Percentiles rank a stretch among this genome's conserved stretches.
These are phyloP conservation scores for Equus przewalskii DNA, from an alignment of 2,113 vertebrate species.

Conservation along the genomic window DNA sequence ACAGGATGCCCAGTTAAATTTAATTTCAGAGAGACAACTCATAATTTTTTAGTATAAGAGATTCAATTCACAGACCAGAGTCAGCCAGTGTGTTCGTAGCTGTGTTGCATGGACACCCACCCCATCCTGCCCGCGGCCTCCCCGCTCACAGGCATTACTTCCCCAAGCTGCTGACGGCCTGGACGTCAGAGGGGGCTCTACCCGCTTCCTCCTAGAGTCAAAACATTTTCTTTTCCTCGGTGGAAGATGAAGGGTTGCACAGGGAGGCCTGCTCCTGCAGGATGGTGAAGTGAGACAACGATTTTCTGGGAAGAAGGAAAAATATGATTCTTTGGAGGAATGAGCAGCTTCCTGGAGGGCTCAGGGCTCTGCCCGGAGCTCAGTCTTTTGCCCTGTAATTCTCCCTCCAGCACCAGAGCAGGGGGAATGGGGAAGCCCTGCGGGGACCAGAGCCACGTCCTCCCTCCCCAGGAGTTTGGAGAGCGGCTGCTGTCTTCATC, in stretches of 20 bases:
- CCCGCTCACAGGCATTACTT: not conserved
- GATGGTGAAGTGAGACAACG: not conserved
- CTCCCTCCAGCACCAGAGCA: not conserved
- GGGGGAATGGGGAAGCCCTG: not conserved
- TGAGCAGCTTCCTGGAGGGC: not conserved
- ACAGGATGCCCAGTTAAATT: not conserved
- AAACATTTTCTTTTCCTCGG: not conserved
- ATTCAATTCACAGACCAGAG: not conserved
- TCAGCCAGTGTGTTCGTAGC: not conserved
- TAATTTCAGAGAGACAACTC: not conserved
- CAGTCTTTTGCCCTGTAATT: conserved; percentile 36
- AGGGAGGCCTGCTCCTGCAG: not conserved
- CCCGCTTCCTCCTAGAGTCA: not conserved
- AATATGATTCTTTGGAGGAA: not conserved
- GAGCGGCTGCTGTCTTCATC: conserved; percentile 14
- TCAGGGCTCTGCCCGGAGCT: not conserved
- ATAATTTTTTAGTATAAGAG: not conserved
- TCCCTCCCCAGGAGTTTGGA: not conserved
- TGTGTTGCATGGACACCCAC: not conserved
- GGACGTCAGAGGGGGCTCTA: not conserved
- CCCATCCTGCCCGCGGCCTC: not conserved
- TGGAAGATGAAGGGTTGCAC: not conserved
- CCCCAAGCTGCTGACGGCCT: not conserved
- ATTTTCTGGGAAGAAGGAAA: conserved; percentile 24
- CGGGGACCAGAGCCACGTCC: not conserved